Evolutionary conservation across 2,888 invertebrate genomes (phyloP).

Genomic region (Dolomedes plantarius): DNA sequence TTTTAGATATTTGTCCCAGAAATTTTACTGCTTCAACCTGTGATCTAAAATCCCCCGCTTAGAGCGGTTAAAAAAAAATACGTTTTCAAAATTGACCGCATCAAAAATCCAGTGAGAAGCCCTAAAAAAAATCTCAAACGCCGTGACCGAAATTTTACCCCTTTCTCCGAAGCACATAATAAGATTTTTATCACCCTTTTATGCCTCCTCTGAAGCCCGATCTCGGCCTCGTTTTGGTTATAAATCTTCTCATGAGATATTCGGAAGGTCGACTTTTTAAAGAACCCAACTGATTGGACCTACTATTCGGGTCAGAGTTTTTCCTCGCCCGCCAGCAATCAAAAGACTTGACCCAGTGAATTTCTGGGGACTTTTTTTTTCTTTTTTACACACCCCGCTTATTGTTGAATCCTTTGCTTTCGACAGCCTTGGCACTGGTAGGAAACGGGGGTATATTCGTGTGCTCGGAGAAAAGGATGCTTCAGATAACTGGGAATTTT

Average conservation of each 20-base stretch:
- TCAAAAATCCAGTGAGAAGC: too few species aligned
- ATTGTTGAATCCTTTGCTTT: conserved; percentile 16
- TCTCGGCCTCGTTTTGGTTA: conserved; percentile 64
- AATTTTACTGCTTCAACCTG: too few species aligned
- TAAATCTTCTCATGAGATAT: conserved; percentile 68
- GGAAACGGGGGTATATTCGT: background rate
- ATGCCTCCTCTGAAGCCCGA: conserved; percentile 53
- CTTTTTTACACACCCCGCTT: conserved; percentile 1
- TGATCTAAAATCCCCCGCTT: too few species aligned
- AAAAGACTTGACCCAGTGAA: conserved; percentile 66
- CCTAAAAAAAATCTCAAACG: conserved; percentile 4
- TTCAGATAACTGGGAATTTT: background rate
- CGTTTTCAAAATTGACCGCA: background rate
- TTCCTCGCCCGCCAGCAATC: conserved; percentile 30
- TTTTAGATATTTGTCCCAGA: too few species aligned
- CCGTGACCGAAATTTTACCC: conserved; percentile 70
- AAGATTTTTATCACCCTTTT: conserved; percentile 68
- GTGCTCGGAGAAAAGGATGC: conserved; percentile 2
- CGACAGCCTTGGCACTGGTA: conserved; percentile 2
- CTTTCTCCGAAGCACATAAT: conserved; percentile 62
- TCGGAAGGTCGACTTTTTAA: conserved; percentile 34
- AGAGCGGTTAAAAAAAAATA: too few species aligned
- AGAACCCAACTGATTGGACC: conserved; percentile 25
- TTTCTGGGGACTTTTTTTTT: conserved; percentile 35
- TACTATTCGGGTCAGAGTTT: conserved; percentile 57